Conservation (phyloP, 2,113 vertebrate species). For the Sander vitreus region DNA sequence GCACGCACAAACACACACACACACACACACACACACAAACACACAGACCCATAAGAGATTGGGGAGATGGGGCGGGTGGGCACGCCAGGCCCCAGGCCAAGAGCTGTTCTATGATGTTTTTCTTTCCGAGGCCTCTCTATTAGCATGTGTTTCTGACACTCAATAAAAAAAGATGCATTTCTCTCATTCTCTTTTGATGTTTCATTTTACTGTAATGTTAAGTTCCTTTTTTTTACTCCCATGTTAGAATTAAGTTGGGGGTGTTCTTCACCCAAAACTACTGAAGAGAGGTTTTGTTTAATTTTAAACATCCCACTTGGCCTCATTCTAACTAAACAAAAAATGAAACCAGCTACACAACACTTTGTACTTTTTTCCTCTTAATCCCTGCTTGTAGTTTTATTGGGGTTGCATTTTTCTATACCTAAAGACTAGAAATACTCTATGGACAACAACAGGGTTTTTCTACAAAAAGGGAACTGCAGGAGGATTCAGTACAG, state of each 20-base stretch:
- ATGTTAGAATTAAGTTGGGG: slow-evolving; percentile 29
- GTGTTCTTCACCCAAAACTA: slow-evolving; percentile 27
- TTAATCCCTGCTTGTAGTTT: slow-evolving; percentile 27
- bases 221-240: slow-evolving; percentile 5
- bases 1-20: slow-evolving; percentile 42
- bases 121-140: slow-evolving; percentile 63
- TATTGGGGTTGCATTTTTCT: slow-evolving; percentile 47
- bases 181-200: slow-evolving; percentile 33
- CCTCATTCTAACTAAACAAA: slow-evolving; percentile 33
- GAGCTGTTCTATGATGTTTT: slow-evolving; percentile 76
- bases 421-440: slow-evolving; percentile 33
- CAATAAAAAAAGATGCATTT: slow-evolving; percentile 53
- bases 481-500: slow-evolving; percentile 48
- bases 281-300: slow-evolving; percentile 36
- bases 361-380: neutral
- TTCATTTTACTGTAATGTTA: slow-evolving; percentile 20
- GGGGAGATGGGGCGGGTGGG: slow-evolving; percentile 72
- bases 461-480: slow-evolving; percentile 51
- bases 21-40: slow-evolving; percentile 35
- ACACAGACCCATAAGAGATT: slow-evolving; percentile 63
- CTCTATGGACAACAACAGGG: slow-evolving; percentile 33
- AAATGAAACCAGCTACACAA: slow-evolving; percentile 21
- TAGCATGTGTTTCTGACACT: slow-evolving; percentile 70
- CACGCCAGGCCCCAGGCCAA: slow-evolving; percentile 67
- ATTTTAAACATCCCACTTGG: slow-evolving; percentile 50